Percentiles rank a stretch among this genome's conserved stretches.
Conservation (phyloP, 2,113 vertebrate species). For the Syngnathus scovelli region DNA sequence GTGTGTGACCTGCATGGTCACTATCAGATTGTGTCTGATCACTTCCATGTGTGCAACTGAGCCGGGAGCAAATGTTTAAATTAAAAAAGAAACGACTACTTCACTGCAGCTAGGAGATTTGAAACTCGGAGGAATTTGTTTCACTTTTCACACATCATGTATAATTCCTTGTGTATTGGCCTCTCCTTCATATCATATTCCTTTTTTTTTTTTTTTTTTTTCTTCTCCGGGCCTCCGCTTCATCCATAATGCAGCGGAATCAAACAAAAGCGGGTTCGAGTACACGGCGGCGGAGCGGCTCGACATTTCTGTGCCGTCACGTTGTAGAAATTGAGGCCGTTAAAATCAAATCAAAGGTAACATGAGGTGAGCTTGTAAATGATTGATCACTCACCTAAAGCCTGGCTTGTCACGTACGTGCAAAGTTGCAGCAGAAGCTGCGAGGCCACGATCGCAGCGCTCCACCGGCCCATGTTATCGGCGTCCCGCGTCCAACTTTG, state of each 20-base stretch:
- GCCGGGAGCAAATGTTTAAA: slow-evolving; percentile 37
- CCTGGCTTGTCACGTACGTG: slow-evolving; percentile 58
- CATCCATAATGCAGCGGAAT: slow-evolving; percentile 59
- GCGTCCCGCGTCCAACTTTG: slow-evolving; percentile 1
- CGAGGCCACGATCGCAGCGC: slow-evolving; percentile 58
- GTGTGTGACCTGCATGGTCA: slow-evolving; percentile 26
- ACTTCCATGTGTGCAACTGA: slow-evolving; percentile 55
- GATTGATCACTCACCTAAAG: slow-evolving; percentile 55
- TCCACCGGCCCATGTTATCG: slow-evolving; percentile 60
- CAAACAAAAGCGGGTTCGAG: slow-evolving; percentile 36
- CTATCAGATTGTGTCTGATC: slow-evolving; percentile 45
- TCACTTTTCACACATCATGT: slow-evolving; percentile 20
- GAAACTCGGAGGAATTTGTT: slow-evolving; percentile 4
- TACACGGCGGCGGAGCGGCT: slow-evolving; percentile 34
- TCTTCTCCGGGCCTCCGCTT: slow-evolving; percentile 38
- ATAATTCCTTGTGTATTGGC: slow-evolving; percentile 52
- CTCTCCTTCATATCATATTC: slow-evolving; percentile 48
- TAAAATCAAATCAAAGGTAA: slow-evolving; percentile 24
- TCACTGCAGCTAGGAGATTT: slow-evolving; percentile 14
- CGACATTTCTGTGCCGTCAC: slow-evolving; percentile 40
- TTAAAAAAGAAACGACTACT: slow-evolving; percentile 26
- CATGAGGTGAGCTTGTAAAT: slow-evolving; percentile 9
- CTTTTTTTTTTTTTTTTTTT: slow-evolving; percentile 13
- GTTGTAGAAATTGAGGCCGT: slow-evolving; percentile 26
- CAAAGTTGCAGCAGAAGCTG: slow-evolving; percentile 73